Conservation (phyloP, 2,113 vertebrate genomes). For the Brienomyrus longianalis region DNA sequence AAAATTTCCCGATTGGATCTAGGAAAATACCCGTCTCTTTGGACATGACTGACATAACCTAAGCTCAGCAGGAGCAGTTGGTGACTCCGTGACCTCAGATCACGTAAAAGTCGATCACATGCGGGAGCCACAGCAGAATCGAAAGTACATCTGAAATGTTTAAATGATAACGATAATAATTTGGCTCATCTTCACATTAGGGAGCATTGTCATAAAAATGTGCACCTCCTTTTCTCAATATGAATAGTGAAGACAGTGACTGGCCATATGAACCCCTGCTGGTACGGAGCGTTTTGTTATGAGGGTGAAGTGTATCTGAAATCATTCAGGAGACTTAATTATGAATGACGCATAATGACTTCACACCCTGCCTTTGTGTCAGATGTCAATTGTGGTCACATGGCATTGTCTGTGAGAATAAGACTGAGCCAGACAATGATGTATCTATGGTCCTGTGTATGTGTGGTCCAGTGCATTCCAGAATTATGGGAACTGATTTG, state of each 20-base stretch:
- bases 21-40: not conserved
- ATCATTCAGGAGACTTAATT: conserved; percentile 22
- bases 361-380: conserved; percentile 26
- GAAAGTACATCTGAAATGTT: not conserved
- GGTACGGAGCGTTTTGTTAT: conserved; percentile 22
- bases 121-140: not conserved
- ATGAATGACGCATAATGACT: conserved; percentile 26
- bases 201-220: conserved; percentile 20
- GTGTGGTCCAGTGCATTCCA: conserved; percentile 27
- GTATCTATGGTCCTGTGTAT: conserved; percentile 25
- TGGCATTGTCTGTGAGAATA: conserved; percentile 22
- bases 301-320: conserved; percentile 30
- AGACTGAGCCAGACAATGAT: conserved; percentile 31
- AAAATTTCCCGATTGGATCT: not conserved
- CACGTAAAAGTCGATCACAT: not conserved
- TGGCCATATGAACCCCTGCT: not conserved
- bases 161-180: not conserved
- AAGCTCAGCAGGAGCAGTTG: not conserved
- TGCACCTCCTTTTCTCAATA: conserved; percentile 2
- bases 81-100: not conserved
- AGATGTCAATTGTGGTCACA: conserved; percentile 21
- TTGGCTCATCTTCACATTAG: not conserved
- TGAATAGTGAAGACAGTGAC: conserved; percentile 7
- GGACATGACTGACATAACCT: not conserved
- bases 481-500: conserved; percentile 31